Evolutionary conservation across 30 jellyfish, hydroid and myxozoan genomes (phyloP), one percentile per base, ranked within the genome.

Genomic region (Hydractinia symbiolongicarpus): DNA sequence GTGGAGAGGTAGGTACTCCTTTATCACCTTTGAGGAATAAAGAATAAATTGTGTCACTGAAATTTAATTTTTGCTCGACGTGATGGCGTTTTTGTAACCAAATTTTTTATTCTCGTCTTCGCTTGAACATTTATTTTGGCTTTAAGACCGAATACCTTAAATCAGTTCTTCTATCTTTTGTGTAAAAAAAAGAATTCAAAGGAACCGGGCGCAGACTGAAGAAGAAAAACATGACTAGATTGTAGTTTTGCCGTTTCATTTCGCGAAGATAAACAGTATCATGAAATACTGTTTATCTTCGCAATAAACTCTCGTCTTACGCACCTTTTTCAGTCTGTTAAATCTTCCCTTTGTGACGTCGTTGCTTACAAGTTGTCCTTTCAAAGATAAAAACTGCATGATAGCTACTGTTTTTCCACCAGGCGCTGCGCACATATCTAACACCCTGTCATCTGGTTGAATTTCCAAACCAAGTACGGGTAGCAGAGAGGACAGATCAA

Each of bases 381-480:
- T 76, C 30, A 40, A 71, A 7, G 85, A 81, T 76, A 87, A 11
- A 9, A 21, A 76, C 85, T 69, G 69, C 56, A 76, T 58, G n/a
- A 81, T 81, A 14, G 90, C 95, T 64, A 87, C 55, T 6, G 88
- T 19, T 60, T 87, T 87, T 10, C 95, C 95, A 5, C 95, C 95
- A 14, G 95, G 95, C 21, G 95, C 89, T 10, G 90, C 90, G 60
- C 95, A 87, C 88, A 87, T 74, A 67, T 87, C 95, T n/a, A 81
- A 83, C 5, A 87, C 90, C 64, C 49, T 40, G 52, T 87, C 95
- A 52, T 60, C 10, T 5, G 84, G 86, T 53, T 81, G 62, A 15
- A 69, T 54, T 21, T 81, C 88, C 61, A 87, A 54, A 9, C 87
- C 86, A 50, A 87, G n/a, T 19, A 87, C 95, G 8, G 95, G 91